Evolutionary conservation across 2,113 vertebrate genomes (phyloP), one percentile per base, ranked within the genome.

Genomic region (Triplophysa dalaica): DNA sequence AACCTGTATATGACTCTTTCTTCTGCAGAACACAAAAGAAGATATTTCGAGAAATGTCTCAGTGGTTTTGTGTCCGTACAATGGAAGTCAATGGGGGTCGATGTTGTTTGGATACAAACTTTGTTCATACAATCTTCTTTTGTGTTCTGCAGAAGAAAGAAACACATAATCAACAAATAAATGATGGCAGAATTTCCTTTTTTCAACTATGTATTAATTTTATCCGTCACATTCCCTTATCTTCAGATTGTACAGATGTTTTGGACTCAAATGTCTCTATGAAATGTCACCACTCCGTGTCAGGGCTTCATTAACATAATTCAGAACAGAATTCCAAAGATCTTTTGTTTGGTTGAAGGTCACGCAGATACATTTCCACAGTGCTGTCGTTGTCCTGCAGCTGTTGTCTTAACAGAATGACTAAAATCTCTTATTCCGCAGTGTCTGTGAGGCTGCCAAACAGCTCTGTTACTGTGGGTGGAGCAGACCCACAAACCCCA

Each of bases 281-380:
- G 48, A 64, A 80, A 66, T 56, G 43, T 54, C 70, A 38, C 58
- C 70, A 80, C 78, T 50, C 26, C 29, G 75, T 65, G 75, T 60
- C 78, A 63, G 43, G 52, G 29, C n/a, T 54, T 80, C 58, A 75
- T 72, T 75, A 65, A 26, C 79, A 77, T 77, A 63, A 73, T 58
- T 26, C 16, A 45, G 69, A 74, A 75, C 50, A 75, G 50, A 74
- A 64, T 29, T 58, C 58, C 70, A 66, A 58, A 66, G 70, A 66
- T 66, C 79, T 66, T 80, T 80, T 80, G 79, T 80, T 2, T 60
- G n/a, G 29, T 17, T 74, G 62, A 77, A 64, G 45, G 62, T 52
- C 75, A 54, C 52, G 60, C 21, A 26, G 60, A 14, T 65, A 26
- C 45, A 76, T 33, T 19, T 65, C 45, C 8, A 48, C 64, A 48